phyloP scores from a whole-genome alignment of 53 echinoderm and acorn worm species.

The Antedon mediterranea region DNA sequence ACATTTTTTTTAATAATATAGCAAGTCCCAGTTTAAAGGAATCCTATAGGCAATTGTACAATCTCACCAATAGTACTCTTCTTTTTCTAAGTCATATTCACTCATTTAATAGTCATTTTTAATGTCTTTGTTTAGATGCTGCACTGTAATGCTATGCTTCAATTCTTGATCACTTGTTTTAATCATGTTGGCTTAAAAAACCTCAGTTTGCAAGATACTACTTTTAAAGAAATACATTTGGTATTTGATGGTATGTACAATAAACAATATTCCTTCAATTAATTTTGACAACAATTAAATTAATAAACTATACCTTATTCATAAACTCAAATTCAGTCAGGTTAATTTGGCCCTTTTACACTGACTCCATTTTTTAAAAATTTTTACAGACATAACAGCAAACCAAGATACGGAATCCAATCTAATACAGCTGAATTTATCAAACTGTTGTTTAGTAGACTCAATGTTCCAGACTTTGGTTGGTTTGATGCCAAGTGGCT shows the following conservation, averaged over 20 bases:
- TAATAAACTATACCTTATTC: no score
- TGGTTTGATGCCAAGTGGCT: slow-evolving; percentile 26
- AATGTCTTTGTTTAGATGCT: slow-evolving; percentile 7
- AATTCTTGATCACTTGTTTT: slow-evolving; percentile 6
- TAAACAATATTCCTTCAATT: no score
- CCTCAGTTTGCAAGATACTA: neutral
- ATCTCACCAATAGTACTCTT: no score
- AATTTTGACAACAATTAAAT: no score
- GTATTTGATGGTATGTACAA: neutral
- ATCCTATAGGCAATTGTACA: no score
- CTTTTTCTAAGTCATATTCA: no score
- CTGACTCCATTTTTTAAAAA: no score
- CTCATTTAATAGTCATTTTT: no score
- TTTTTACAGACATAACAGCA: neutral
- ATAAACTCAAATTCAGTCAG: no score
- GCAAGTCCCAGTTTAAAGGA: no score
- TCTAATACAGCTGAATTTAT: slow-evolving; percentile 8
- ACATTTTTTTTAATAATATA: neutral
- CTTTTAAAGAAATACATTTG: neutral
- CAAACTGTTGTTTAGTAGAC: slow-evolving; percentile 38
- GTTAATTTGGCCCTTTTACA: no score
- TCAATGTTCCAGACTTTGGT: slow-evolving; percentile 29
- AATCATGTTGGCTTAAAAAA: neutral
- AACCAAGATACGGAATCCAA: slow-evolving; percentile 5
- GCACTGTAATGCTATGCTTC: neutral